A percentile compares a stretch with the other conserved stretches of the same genome.
These are phyloP conservation scores for Drosophila pruinosa DNA, from an alignment of 1,140 invertebrate species.

Conservation along the genomic window DNA sequence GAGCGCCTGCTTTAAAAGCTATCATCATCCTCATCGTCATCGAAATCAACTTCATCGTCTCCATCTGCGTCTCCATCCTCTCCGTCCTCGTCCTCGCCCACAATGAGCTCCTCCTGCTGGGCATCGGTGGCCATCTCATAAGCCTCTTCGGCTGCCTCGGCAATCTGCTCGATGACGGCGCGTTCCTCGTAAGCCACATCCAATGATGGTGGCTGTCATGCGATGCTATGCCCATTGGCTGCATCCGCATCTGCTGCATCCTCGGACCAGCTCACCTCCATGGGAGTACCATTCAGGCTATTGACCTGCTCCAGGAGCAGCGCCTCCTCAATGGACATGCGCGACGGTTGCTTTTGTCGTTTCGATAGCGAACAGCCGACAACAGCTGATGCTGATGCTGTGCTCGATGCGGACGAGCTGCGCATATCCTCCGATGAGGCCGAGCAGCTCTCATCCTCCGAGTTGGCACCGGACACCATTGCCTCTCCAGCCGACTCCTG, in stretches of 20 bases:
- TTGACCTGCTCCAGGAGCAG: conserved; percentile 58
- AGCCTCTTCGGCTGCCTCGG: conserved; percentile 72
- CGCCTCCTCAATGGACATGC: conserved; percentile 80
- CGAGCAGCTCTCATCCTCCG: conserved; percentile 84
- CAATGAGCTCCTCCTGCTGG: conserved; percentile 52
- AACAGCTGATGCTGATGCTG: conserved; percentile 52
- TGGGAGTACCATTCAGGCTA: conserved; percentile 80
- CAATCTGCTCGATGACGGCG: conserved; percentile 58
- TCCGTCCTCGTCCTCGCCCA: conserved; percentile 41
- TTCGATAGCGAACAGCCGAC: conserved; percentile 42
- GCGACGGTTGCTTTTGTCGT: conserved; percentile 57
- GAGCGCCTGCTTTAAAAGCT: conserved; percentile 66
- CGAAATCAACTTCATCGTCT: conserved; percentile 5
- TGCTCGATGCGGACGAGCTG: conserved; percentile 65
- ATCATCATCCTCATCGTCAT: conserved; percentile 56
- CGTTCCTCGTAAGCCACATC: conserved; percentile 56
- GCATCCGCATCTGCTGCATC: conserved; percentile 75
- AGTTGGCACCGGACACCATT: conserved; percentile 85
- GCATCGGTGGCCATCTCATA: conserved; percentile 52
- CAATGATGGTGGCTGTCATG: conserved; percentile 52
- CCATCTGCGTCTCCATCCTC: conserved; percentile 18
- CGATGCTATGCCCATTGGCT: conserved; percentile 31
- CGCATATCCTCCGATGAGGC: conserved; percentile 80
- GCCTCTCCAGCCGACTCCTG: conserved; percentile 88
- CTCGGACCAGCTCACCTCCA: conserved; percentile 84